These are phyloP conservation scores for Scaptomyza polygonia DNA, from an alignment of 2,888 invertebrate genomes.

Conservation along the genomic window DNA sequence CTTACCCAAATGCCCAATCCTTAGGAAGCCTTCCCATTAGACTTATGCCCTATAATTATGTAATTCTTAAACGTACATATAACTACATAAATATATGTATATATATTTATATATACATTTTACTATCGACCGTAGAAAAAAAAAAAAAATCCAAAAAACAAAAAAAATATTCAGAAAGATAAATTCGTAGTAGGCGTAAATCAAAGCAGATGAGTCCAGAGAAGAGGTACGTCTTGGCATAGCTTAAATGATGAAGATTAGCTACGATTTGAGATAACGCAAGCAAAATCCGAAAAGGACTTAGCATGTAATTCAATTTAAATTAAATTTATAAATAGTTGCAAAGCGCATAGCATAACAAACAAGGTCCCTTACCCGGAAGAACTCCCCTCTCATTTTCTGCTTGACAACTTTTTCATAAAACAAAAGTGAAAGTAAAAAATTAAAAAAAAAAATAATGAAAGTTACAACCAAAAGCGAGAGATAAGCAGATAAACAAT, in stretches of 20 bases:
- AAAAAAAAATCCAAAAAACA: conserved; percentile 46
- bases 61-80: conserved; percentile 77
- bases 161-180: conserved; percentile 56
- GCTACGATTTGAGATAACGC: conserved; percentile 59
- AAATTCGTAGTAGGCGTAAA: conserved; percentile 69
- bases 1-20: conserved; percentile 24
- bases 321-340: conserved; percentile 76
- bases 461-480: conserved; percentile 41
- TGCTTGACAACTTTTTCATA: conserved; percentile 62
- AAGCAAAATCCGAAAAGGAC: conserved; percentile 51
- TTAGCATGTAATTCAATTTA: conserved; percentile 75
- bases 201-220: conserved; percentile 61
- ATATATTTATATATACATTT: conserved; percentile 75
- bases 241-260: conserved; percentile 57
- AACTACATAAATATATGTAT: conserved; percentile 66
- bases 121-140: conserved; percentile 73
- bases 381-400: conserved; percentile 33
- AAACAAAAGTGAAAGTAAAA: conserved; percentile 29
- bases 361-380: conserved; percentile 44
- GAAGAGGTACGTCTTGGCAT: conserved; percentile 41
- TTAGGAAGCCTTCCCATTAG: conserved; percentile 68
- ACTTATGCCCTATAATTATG: conserved; percentile 74
- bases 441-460: conserved; percentile 15
- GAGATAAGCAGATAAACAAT: conserved; percentile 61
- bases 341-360: conserved; percentile 76